Conservation (phyloP, 2,797 vertebrate genomes). For the Stomatorhinus walkeri region DNA sequence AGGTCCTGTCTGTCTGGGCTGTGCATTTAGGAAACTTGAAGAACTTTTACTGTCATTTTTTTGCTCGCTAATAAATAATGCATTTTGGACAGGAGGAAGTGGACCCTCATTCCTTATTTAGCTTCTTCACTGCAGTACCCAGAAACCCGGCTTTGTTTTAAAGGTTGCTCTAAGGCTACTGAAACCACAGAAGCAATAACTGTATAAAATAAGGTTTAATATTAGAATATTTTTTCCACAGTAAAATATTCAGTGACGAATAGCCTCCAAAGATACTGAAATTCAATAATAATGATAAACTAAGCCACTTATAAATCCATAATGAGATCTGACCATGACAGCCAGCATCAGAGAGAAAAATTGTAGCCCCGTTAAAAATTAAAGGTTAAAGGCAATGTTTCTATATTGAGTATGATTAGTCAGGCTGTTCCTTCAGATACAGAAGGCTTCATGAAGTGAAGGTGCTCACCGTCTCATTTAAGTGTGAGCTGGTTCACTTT, state of each 20-base stretch:
- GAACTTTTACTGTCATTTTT: conserved; percentile 28
- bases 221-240: background rate
- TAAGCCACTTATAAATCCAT: conserved; percentile 21
- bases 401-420: background rate
- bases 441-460: background rate
- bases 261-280: background rate
- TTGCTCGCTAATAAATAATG: conserved; percentile 27
- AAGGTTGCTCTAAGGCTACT: background rate
- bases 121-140: background rate
- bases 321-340: conserved; percentile 23
- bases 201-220: conserved; percentile 1
- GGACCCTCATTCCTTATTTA: background rate
- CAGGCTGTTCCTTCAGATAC: background rate
- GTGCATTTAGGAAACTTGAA: conserved; percentile 49
- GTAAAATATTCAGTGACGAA: background rate
- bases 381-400: conserved; percentile 6
- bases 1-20: conserved; percentile 23
- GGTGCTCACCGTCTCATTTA: background rate
- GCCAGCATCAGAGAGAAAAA: conserved; percentile 13
- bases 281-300: conserved; percentile 26
- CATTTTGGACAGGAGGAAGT: conserved; percentile 28
- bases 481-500: background rate
- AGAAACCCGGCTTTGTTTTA: background rate
- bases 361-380: background rate
- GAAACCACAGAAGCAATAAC: background rate